A percentile compares a stretch with the other conserved stretches of the same genome.
Evolutionary conservation across 2,797 vertebrate species (phyloP).

Genomic region (Zenarchopterus dispar): DNA sequence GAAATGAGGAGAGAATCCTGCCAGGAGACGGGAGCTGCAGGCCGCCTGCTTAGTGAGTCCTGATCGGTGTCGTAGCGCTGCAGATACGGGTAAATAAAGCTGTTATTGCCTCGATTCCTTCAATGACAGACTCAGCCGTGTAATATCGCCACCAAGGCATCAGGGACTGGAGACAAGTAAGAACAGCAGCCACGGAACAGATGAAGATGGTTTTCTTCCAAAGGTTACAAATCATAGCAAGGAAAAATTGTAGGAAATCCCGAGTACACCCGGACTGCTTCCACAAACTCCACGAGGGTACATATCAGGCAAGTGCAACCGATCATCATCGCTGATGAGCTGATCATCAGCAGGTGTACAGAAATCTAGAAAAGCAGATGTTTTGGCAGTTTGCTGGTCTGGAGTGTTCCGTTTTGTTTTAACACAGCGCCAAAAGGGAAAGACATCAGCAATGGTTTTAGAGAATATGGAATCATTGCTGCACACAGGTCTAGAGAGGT

Average conservation of each 20-base stretch:
- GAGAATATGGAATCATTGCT: too few species aligned
- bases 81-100: conserved; percentile 78
- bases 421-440: too few species aligned
- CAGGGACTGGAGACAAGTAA: conserved; percentile 55
- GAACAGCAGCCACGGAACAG: conserved; percentile 34
- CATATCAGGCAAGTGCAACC: too few species aligned
- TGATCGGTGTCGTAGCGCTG: conserved; percentile 44
- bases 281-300: too few species aligned
- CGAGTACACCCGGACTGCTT: too few species aligned
- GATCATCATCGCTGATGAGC: too few species aligned
- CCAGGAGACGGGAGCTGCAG: conserved; percentile 38
- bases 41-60: conserved; percentile 51
- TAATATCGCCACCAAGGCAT: conserved; percentile 63
- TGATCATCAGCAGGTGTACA: too few species aligned
- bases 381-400: too few species aligned
- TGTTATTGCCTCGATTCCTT: conserved; percentile 78
- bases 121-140: conserved; percentile 73
- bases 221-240: background rate
- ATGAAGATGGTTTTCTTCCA: conserved; percentile 20
- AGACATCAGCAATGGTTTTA: too few species aligned
- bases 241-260: background rate
- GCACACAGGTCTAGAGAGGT: too few species aligned
- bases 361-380: too few species aligned
- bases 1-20: conserved; percentile 62
- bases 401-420: too few species aligned